phyloP scores from a whole-genome alignment of 2,797 vertebrate genomes.

The Chlorospingus flavigularis region DNA sequence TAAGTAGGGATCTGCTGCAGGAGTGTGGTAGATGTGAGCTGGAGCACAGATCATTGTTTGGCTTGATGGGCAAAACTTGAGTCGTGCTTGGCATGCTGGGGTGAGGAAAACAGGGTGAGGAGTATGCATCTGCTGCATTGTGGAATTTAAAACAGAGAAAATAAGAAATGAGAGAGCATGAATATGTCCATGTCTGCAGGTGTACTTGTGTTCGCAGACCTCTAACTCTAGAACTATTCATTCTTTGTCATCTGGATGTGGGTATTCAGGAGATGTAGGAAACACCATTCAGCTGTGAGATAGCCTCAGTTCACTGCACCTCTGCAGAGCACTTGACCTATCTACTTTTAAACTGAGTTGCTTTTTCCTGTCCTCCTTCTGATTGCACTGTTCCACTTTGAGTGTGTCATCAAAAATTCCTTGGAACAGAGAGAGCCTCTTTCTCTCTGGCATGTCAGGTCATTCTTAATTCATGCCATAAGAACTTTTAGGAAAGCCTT shows the following conservation, averaged over 20 bases:
- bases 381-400: background rate
- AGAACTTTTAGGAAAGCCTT: background rate
- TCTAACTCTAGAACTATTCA: background rate
- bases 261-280: background rate
- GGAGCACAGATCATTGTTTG: background rate
- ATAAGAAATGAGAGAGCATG: background rate
- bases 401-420: background rate
- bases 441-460: background rate
- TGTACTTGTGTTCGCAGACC: background rate
- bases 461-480: background rate
- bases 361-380: background rate
- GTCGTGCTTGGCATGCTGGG: background rate
- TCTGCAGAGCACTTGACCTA: background rate
- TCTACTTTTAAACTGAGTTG: background rate
- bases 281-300: background rate
- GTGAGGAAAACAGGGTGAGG: background rate
- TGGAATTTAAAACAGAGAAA: background rate
- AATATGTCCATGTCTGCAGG: background rate
- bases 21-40: background rate
- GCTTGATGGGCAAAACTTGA: background rate
- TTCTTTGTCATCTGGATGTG: background rate
- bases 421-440: background rate
- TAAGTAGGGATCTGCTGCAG: background rate
- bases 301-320: background rate
- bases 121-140: background rate